These are phyloP conservation scores for Prolemur simus DNA, from an alignment of 2,113 vertebrate genomes.

Conservation along the genomic window DNA sequence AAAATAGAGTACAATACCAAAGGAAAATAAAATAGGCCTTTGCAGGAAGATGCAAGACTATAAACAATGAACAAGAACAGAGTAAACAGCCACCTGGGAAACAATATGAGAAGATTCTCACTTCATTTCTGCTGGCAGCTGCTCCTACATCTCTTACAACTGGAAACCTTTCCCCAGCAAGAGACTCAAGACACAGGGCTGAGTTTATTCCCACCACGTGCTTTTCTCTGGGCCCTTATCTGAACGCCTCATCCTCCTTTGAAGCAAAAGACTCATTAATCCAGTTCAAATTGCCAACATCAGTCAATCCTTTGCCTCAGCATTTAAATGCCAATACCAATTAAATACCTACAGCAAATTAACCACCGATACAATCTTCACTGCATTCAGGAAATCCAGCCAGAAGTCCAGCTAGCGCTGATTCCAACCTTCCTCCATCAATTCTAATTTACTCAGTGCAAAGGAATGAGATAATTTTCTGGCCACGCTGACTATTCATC, in stretches of 20 bases:
- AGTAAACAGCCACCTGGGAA: not conserved
- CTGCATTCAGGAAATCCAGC: slow-evolving; percentile 37
- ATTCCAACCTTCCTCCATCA: slow-evolving; percentile 10
- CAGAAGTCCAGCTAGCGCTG: not conserved
- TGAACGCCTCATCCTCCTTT: not conserved
- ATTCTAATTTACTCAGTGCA: slow-evolving; percentile 15
- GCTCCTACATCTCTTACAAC: not conserved
- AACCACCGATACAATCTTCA: not conserved
- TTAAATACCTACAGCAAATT: slow-evolving; percentile 57
- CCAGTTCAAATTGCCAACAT: slow-evolving; percentile 43
- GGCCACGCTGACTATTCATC: not conserved
- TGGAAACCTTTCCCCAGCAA: not conserved
- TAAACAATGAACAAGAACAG: not conserved
- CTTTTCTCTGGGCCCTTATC: not conserved
- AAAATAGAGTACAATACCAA: not conserved
- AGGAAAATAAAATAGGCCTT: not conserved
- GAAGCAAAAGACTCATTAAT: slow-evolving; percentile 62
- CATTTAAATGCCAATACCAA: slow-evolving; percentile 58
- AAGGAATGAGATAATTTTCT: not conserved
- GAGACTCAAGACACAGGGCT: not conserved
- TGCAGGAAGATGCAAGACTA: not conserved
- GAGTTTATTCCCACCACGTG: not conserved
- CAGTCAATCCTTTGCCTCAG: slow-evolving; percentile 26
- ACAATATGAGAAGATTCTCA: not conserved
- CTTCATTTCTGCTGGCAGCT: not conserved